Evolutionary conservation across 1,140 invertebrate genomes (phyloP), one percentile per base, ranked within the genome.

Genomic region (Scaptomyza montana): DNA sequence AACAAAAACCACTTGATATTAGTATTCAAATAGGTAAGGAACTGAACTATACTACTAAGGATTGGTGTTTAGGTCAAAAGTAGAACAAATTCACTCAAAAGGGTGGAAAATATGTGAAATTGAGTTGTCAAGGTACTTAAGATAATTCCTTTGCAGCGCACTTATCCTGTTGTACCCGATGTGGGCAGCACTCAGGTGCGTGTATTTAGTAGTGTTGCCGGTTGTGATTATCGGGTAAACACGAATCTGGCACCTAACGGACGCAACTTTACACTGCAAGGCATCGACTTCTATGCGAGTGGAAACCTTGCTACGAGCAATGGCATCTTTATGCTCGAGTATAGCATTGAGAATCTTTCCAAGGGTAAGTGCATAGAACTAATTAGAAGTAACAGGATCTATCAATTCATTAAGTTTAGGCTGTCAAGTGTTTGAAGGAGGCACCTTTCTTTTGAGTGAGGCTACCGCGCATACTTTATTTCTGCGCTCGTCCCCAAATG

Each of bases 161-260:
- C 95, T 0, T 95, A 96, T 78, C 94, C 96, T 1, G 78, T 94
- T 3, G 70, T 95, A 5, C 94, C 96, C 1, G 78, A 92, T 8
- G 7, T 71, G 12, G 94, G 94, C 5, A 82, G 94, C 33, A 93
- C 93, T 0, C 95, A 96, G 89, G 56, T 97, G n/a, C 93, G 95
- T 46, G 92, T 97, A 49, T 96, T 95, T 66, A 97, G 97, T 85
- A 93, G 93, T 3, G 74, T 81, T 10, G 90, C 94, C 3, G 76
- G 92, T 47, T 94, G 94, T 69, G 30, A 75, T 1, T 89, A 93
- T 12, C 46, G 53, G 9, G 39, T 93, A 10, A 62, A 53, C 9
- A 79, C 89, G 4, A 67, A 74, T 49, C 57, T 77, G 71, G 54
- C 60, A 25, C 49, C 65, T n/a, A 28, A n/a, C 8, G 25, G 87